Base-by-base conservation (phyloP, 2,888 invertebrate species). In the Elysia crispata region DNA sequence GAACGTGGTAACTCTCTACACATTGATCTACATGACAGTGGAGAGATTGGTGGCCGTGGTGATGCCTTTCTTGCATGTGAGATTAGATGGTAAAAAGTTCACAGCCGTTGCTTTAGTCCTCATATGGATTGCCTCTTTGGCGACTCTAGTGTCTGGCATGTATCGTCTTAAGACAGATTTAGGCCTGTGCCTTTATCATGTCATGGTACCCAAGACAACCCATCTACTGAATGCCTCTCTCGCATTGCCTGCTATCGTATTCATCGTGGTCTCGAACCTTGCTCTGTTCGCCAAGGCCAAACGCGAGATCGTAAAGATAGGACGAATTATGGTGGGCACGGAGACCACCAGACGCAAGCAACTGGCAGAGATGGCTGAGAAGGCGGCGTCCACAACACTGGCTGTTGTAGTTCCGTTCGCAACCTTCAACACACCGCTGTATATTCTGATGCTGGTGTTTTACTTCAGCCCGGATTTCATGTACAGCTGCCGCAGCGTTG, bases 321-420 rank as follows among this genome's bases (percentile, higher is more conserved):
- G 66, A n/a, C n/a, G 28, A 13, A 66, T 25, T 3, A 66, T 66
- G 3, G 66, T 66, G 5, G 66, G 66, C 28, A 8, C 23, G 30
- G 66, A n/a, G 66, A 13, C 28, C 30, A 30, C 11, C 23, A 25
- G 30, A 18, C 66, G 66, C 5, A 11, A 41, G 11, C 41, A 41
- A 11, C 23, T 66, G 1, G 66, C 66, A 25, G 8, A 15, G 18
- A 30, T 69, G 69, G 33, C 25, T 31, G 33, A 69, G n/a, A 69
- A 69, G 69, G 31, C 69, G 1, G 33, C 69, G 1, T 31, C 33
- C 31, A 69, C 69, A 20, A 69, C 69, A 8, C 15, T 69, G 31
- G 33, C 33, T 23, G 31, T 69, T 11, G 69, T 69, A 18, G 41
- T 69, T 3, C 69, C 69, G 30, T 69, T 69, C 31, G 69, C 33